Conservation (phyloP, 1,140 invertebrate genomes). For the Phymorhynchus buccinoides region DNA sequence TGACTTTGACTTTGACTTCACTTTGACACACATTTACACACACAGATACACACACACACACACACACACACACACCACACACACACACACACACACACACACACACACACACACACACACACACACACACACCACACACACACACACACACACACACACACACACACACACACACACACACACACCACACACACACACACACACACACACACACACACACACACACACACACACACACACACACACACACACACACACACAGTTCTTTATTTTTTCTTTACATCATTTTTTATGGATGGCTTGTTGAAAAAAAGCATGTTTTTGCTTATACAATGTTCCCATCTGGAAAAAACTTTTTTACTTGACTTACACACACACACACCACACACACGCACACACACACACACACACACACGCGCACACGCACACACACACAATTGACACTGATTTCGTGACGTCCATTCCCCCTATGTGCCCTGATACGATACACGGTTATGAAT, state of each 20-base stretch:
- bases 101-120: too few species aligned
- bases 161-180: background rate
- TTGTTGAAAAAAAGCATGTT: too few species aligned
- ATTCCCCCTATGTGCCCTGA: background rate
- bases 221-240: constrained; percentile 14
- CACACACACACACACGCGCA: constrained; percentile 13
- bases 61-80: too few species aligned
- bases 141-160: background rate
- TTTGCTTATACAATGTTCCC: too few species aligned
- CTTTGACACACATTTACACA: too few species aligned
- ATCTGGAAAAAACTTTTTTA: too few species aligned
- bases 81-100: too few species aligned
- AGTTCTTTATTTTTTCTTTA: too few species aligned
- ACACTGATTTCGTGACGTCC: background rate
- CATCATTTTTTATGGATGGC: too few species aligned
- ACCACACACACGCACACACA: constrained; percentile 8
- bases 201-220: background rate
- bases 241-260: constrained; percentile 7
- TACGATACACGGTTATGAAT: too few species aligned
- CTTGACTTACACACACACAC: background rate
- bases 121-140: background rate
- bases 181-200: background rate
- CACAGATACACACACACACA: too few species aligned
- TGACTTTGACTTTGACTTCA: too few species aligned
- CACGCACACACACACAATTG: background rate